Base-by-base conservation (phyloP, 2,797 vertebrate species). In the Argya squamiceps region DNA sequence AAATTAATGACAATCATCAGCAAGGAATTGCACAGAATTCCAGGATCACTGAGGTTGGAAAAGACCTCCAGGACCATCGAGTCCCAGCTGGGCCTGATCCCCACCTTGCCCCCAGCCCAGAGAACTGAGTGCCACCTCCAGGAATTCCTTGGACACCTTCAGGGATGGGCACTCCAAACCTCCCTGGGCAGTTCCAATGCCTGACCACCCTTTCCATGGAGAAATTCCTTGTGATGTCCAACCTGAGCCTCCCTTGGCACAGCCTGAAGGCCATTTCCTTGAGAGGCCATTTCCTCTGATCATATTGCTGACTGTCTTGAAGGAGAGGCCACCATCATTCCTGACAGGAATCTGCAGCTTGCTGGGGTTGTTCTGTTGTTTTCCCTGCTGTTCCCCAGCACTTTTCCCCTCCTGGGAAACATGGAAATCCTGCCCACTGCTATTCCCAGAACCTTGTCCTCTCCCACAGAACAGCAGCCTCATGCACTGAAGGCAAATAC, bases 401-500 rank as follows among this genome's bases (percentile, higher is more conserved):
- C 9, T 15, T 44, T 67, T 89, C 87, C 29, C 32, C 5, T 11
- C 8, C 10, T 46, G 59, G 63, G 46, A 76, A 59, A 37, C 21
- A 12, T 0, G 3, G 60, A 75, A 36, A 88, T 62, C 6, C 10
- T 55, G 30, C 15, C 65, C 49, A 6, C 2, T 27, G n/a, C 3
- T 4, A 2, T 41, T 27, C 37, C 7, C 11, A 24, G 34, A 11
- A 9, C 65, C 56, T 43, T 1, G 1, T 11, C 27, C 29, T 24
- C 30, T 73, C 34, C 71, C 55, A 12, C 0, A 5, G 32, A 29
- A 53, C 26, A 63, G 49, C 27, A 27, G n/a, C 34, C 58, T 62
- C 34, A 8, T 2, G 19, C 1, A 3, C 50, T 10, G 0, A 65
- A 41, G 46, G 10, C 14, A 44, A 75, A 53, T 0, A 1, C 0